Base-by-base conservation (phyloP, 2,113 vertebrate genomes). In the Mirounga angustirostris region DNA sequence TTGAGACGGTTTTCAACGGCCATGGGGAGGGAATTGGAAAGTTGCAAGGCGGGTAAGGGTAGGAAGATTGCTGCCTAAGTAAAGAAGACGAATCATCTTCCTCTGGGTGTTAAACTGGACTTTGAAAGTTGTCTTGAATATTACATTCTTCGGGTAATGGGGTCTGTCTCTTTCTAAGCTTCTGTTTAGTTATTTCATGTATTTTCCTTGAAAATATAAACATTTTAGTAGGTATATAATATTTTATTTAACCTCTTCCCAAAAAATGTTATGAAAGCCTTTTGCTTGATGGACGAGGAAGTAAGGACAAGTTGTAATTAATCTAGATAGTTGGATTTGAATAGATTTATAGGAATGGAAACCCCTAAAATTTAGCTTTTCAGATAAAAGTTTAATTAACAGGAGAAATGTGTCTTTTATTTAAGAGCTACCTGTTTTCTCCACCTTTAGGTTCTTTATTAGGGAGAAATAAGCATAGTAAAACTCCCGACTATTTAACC, bases 361-460 rank as follows among this genome's bases (percentile, higher is more conserved):
- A 73, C 79, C 12, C 71, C 54, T 78, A 12, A 76, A 36, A 19
- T 79, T 67, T 69, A 46, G 0, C 54, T 97, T 96, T 91, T 79
- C 52, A 30, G 21, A 9, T 82, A 73, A 67, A 40, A 43, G 13
- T 61, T 88, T 88, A 80, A 43, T 73, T 9, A 43, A 18, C 33
- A 21, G 40, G 61, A 93, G 40, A 90, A 65, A 36, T n/a, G 19
- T 36, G 6, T 15, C 69, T 79, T 90, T 74, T 46, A 40, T 67
- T 82, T 61, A 93, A n/a, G 30, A 67, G 33, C 58, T 84, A 14
- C 30, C 46, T 74, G 7, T 80, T 71, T 94, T 93, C 26, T 65
- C 43, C 26, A 95, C 24, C n/a, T 92, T 90, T 85, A 73, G 58
- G 11, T 89, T 67, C 22, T 91, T 92, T 93, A 46, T 83, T 95